Base-by-base conservation (phyloP, 2,888 invertebrate species). In the Campoplex nolae region DNA sequence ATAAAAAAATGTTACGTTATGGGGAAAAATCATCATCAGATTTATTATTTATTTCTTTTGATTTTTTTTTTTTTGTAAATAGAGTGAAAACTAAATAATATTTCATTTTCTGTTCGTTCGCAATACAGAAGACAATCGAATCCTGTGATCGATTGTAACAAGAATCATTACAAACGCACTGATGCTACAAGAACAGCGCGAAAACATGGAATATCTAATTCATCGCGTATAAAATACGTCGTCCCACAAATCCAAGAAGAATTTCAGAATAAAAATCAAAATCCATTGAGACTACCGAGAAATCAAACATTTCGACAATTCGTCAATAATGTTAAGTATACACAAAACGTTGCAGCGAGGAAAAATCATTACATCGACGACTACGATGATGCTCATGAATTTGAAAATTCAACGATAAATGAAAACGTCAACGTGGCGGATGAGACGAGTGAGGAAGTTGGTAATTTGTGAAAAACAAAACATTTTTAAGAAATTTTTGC, bases 341-440 rank as follows among this genome's bases (percentile, higher is more conserved):
- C 71, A 2, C 78, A 88, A 11, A 90, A 87, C 65, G 42, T 85
- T 6, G 83, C 89, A 4, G n/a, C 85, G 42, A 87, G 90, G n/a
- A 92, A 89, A 81, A 75, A 45, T 65, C 88, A 81, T 48, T 90
- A 89, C 73, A 87, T 89, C 42, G 86, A 89, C 9, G 89, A 90
- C 11, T 28, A 81, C 18, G 88, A 88, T 13, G 87, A 89, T 42
- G 87, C 86, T 0, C 89, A 89, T 1, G 89, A 91, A 38, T 89
- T 89, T 45, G 79, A 62, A 11, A 89, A 89, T n/a, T 23, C 79
- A 51, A 70, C 51, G 18, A 62, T 82, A 58, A 70, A 58, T 16
- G 68, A 73, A 23, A 84, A 85, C 2, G 85, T 83, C 16, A 88
- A 88, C 80, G 58, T 38, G n/a, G 86, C 84, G 2, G 79, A 88